Evolutionary conservation across 1,140 invertebrate species (phyloP).

Genomic region (Drosophila pruinosa): DNA sequence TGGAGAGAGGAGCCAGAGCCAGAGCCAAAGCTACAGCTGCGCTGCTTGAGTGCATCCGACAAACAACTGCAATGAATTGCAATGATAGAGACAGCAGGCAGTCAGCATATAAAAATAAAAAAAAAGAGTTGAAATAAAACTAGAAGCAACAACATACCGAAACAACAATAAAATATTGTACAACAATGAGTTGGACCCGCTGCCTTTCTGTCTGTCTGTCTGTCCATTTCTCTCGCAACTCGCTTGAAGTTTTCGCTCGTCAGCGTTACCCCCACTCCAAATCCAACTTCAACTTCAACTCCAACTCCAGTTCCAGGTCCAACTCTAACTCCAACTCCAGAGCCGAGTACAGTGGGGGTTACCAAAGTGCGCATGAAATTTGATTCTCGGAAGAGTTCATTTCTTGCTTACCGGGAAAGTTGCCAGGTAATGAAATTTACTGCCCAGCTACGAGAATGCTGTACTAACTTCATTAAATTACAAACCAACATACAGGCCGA

Average conservation of each 20-base stretch:
- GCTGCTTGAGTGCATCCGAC: slow-evolving; percentile 71
- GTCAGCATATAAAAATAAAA: slow-evolving; percentile 25
- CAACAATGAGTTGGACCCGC: slow-evolving; percentile 43
- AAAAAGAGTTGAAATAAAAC: slow-evolving; percentile 37
- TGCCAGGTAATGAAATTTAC: slow-evolving; percentile 63
- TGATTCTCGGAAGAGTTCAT: slow-evolving; percentile 78
- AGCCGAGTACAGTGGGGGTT: slow-evolving; percentile 28
- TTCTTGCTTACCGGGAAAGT: slow-evolving; percentile 54
- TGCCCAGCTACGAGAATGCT: slow-evolving; percentile 24
- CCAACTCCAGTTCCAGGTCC: slow-evolving; percentile 5
- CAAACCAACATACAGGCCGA: slow-evolving; percentile 18
- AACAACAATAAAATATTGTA: slow-evolving; percentile 57
- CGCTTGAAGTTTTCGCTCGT: slow-evolving; percentile 35
- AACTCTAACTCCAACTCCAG: not conserved
- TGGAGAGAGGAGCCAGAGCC: slow-evolving; percentile 29
- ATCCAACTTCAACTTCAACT: not conserved
- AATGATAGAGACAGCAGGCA: slow-evolving; percentile 54
- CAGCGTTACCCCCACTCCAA: slow-evolving; percentile 29
- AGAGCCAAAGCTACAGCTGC: slow-evolving; percentile 44
- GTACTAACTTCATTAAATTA: slow-evolving; percentile 51
- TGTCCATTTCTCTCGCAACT: slow-evolving; percentile 7
- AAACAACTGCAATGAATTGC: slow-evolving; percentile 66
- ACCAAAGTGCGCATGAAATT: slow-evolving; percentile 72
- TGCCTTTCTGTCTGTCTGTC: not conserved
- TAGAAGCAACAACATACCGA: slow-evolving; percentile 38